These are phyloP conservation scores for Andricus quercusramuli DNA, from an alignment of 2,888 invertebrate genomes.

Conservation along the genomic window DNA sequence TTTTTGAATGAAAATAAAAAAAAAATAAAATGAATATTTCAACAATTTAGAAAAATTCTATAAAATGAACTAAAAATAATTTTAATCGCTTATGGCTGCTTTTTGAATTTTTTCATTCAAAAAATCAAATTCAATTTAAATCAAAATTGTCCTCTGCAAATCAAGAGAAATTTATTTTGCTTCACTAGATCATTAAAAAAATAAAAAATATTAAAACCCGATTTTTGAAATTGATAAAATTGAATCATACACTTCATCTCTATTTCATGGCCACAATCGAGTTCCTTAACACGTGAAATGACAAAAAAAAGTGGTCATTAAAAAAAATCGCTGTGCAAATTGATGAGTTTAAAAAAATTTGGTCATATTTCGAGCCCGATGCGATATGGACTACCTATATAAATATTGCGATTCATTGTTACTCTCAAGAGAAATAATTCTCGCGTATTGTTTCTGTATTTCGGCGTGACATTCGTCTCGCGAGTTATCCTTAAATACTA, in stretches of 20 bases:
- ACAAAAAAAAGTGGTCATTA: not conserved
- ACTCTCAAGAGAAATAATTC: conserved; percentile 8
- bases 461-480: conserved; percentile 22
- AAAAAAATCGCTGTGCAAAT: conserved; percentile 17
- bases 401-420: conserved; percentile 33
- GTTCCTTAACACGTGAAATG: conserved; percentile 37
- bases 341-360: conserved; percentile 36
- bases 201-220: not conserved
- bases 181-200: no score
- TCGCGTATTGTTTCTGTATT: conserved; percentile 26
- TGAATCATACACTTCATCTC: not conserved
- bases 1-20: no score
- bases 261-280: conserved; percentile 18
- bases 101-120: no score
- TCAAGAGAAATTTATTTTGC: no score
- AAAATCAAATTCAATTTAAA: no score
- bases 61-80: no score
- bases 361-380: conserved; percentile 35
- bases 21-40: no score
- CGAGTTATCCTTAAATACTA: conserved; percentile 10
- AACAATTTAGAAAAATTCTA: no score
- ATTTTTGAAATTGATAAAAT: conserved; percentile 1
- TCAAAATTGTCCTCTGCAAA: no score
- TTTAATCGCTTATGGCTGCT: no score
- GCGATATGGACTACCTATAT: conserved; percentile 15